A percentile compares a stretch with the other conserved stretches of the same genome.
Evolutionary conservation across 2,888 invertebrate genomes (phyloP).

Genomic region (Luperina nickerlii): DNA sequence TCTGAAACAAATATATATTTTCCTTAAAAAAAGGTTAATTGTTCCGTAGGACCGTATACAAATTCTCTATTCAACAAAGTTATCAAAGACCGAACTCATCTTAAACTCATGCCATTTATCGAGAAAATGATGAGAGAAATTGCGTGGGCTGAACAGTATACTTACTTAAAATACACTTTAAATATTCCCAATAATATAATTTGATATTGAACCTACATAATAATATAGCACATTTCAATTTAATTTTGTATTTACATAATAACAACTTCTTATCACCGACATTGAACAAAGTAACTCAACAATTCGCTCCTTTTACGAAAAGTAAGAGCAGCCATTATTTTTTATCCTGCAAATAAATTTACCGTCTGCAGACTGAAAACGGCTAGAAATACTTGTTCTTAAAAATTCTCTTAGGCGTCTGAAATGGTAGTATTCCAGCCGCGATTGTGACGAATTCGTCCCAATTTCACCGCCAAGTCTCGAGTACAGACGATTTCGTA

Average conservation of each 20-base stretch:
- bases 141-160: constrained; percentile 5
- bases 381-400: constrained; percentile 44
- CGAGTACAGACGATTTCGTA: constrained; percentile 44
- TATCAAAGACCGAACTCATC: constrained; percentile 12
- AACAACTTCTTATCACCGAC: neutral
- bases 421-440: constrained; percentile 46
- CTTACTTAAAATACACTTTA: neutral
- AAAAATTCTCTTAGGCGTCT: constrained; percentile 52
- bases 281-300: constrained; percentile 34
- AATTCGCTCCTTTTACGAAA: constrained; percentile 45
- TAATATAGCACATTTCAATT: constrained; percentile 19
- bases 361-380: constrained; percentile 42
- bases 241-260: constrained; percentile 32
- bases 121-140: constrained; percentile 7
- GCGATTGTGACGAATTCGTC: constrained; percentile 60
- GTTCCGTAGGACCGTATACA: neutral
- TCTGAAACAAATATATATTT: neutral
- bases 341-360: constrained; percentile 58
- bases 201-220: constrained; percentile 1
- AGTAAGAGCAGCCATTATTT: constrained; percentile 46
- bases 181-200: neutral
- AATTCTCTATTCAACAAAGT: constrained; percentile 18
- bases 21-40: neutral
- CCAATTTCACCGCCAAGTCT: constrained; percentile 47
- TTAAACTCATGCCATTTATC: constrained; percentile 19